These are phyloP conservation scores for Metopia argyrocephala DNA, from an alignment of 2,888 invertebrate genomes.

Conservation along the genomic window DNA sequence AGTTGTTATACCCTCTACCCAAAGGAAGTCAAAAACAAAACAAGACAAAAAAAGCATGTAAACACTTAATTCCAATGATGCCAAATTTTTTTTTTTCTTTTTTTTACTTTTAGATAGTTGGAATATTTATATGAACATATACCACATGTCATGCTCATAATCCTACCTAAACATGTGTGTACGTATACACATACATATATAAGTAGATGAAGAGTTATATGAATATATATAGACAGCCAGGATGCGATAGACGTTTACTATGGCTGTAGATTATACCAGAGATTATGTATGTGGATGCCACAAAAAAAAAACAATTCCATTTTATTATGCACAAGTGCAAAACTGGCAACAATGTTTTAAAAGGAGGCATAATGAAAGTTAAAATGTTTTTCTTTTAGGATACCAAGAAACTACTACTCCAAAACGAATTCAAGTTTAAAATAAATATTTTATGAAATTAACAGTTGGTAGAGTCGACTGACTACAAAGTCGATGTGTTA, in stretches of 20 bases:
- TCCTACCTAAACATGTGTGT: neutral
- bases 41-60: constrained; percentile 60
- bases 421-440: neutral
- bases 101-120: no score
- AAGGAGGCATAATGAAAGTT: no score
- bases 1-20: constrained; percentile 57
- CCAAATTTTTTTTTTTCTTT: no score
- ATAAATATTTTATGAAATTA: neutral
- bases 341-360: constrained; percentile 10
- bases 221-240: neutral
- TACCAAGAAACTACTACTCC: no score
- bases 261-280: constrained; percentile 25
- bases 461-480: neutral
- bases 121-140: neutral
- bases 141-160: constrained; percentile 9
- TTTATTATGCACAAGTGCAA: constrained; percentile 25
- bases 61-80: constrained; percentile 58
- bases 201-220: neutral
- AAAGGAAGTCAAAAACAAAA: no score
- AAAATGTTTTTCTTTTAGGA: no score
- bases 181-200: neutral
- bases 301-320: constrained; percentile 16
- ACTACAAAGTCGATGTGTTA: neutral
- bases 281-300: constrained; percentile 40
- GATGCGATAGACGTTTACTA: no score